Evolutionary conservation across 2,113 vertebrate genomes (phyloP).

Genomic region (Uria aalge): DNA sequence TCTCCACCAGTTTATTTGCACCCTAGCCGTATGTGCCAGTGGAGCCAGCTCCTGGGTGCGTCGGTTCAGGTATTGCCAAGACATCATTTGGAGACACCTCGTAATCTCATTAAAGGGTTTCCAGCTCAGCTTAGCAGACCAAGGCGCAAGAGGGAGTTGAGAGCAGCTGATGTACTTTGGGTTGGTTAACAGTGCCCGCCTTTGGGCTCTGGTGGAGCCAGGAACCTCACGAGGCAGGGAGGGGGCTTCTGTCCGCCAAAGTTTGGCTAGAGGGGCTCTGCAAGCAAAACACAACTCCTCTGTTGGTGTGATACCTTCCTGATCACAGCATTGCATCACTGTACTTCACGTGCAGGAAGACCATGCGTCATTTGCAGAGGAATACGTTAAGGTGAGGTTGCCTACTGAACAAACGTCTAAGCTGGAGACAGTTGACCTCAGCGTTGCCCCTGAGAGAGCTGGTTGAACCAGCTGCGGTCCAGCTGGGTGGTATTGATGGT

Average conservation of each 20-base stretch:
- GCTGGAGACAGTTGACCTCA: not conserved
- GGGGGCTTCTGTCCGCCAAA: not conserved
- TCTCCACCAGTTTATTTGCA: not conserved
- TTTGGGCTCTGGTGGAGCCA: not conserved
- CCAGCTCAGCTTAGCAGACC: not conserved
- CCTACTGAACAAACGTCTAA: not conserved
- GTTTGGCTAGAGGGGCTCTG: not conserved
- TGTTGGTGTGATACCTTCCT: not conserved
- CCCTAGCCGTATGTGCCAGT: not conserved
- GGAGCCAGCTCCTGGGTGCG: not conserved
- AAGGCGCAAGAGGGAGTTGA: not conserved
- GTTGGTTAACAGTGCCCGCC: not conserved
- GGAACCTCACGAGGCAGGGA: not conserved
- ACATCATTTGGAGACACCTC: not conserved
- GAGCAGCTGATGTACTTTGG: not conserved
- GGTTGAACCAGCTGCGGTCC: not conserved
- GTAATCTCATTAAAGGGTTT: not conserved
- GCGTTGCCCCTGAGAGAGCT: not conserved
- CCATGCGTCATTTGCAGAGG: not conserved
- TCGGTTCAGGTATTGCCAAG: not conserved
- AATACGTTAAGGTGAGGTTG: not conserved
- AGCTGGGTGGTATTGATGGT: not conserved
- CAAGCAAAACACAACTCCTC: not conserved
- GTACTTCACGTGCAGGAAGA: not conserved
- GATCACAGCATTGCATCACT: accelerated